Percentiles rank a stretch among this genome's conserved stretches.
Conservation (phyloP, 2,797 vertebrate species). For the Scyliorhinus canicula region DNA sequence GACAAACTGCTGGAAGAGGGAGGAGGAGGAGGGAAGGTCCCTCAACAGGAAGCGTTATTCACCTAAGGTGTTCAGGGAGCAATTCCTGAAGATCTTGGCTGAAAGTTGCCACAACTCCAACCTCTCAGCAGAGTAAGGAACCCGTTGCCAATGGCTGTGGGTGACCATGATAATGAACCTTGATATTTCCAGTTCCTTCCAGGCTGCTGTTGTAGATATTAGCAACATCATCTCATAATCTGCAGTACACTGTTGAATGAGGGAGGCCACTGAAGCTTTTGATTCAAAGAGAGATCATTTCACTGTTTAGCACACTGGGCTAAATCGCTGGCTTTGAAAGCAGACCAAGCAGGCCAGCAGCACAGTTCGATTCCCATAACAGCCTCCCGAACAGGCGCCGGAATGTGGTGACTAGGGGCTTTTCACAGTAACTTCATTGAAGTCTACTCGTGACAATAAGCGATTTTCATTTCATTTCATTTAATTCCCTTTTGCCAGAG, state of each 20-base stretch:
- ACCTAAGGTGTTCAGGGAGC: neutral
- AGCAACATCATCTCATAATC: neutral
- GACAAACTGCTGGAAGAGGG: neutral
- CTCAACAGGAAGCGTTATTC: neutral
- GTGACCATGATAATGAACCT: neutral
- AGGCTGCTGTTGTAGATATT: neutral
- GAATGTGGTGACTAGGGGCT: too few species aligned
- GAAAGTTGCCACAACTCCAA: neutral
- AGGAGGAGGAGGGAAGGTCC: neutral
- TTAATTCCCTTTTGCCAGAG: neutral
- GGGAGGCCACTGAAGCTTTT: neutral
- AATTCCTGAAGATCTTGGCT: neutral
- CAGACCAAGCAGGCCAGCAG: too few species aligned
- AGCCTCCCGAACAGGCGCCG: too few species aligned
- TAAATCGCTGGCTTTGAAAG: too few species aligned
- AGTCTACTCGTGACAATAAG: too few species aligned
- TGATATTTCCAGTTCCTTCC: neutral
- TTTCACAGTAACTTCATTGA: too few species aligned
- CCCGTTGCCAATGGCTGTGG: neutral
- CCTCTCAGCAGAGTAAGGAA: neutral
- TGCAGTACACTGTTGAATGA: neutral
- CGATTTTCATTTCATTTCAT: too few species aligned
- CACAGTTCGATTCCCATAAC: too few species aligned
- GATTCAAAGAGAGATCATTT: neutral
- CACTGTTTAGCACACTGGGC: too few species aligned